phyloP scores from a whole-genome alignment of 2,888 invertebrate species.

The Tupiocoris notatus region DNA sequence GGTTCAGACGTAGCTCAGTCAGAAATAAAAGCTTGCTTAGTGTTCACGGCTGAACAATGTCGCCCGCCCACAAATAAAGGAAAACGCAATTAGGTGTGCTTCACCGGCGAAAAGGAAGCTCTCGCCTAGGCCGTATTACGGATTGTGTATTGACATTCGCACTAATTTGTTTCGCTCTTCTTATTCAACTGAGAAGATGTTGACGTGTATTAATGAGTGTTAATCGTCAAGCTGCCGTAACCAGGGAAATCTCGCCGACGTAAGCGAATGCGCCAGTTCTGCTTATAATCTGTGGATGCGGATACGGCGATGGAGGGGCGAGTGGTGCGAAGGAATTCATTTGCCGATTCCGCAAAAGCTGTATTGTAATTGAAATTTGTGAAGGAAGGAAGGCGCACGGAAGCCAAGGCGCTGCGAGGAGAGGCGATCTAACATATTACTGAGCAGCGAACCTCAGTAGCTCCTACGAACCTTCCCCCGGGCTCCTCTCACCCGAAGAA shows the following conservation, averaged over 20 bases:
- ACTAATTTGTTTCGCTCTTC: conserved; percentile 44
- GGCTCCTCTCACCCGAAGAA: neutral
- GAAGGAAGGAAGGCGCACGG: conserved; percentile 38
- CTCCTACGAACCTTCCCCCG: too few relatives aligned
- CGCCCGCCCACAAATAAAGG: conserved; percentile 25
- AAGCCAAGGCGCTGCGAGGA: conserved; percentile 1
- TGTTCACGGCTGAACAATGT: conserved; percentile 16
- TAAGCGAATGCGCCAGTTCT: conserved; percentile 7
- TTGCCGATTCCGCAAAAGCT: conserved; percentile 45
- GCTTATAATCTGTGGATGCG: conserved; percentile 26
- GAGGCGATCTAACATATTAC: conserved; percentile 39
- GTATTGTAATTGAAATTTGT: conserved; percentile 48
- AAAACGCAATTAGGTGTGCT: conserved; percentile 24
- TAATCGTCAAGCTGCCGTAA: conserved; percentile 42
- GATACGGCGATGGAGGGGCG: conserved; percentile 3
- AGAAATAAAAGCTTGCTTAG: conserved; percentile 16
- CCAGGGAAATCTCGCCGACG: conserved; percentile 22
- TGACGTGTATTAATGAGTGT: conserved; percentile 43
- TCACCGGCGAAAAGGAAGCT: neutral
- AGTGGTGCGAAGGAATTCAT: too few relatives aligned
- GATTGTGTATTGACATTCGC: conserved; percentile 40
- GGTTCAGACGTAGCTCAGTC: too few relatives aligned
- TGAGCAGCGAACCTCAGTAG: conserved; percentile 23
- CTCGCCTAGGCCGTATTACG: neutral
- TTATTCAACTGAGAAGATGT: conserved; percentile 30